These are phyloP conservation scores for Ailuropoda melanoleuca DNA, from an alignment of 2,113 vertebrate species.

Conservation along the genomic window DNA sequence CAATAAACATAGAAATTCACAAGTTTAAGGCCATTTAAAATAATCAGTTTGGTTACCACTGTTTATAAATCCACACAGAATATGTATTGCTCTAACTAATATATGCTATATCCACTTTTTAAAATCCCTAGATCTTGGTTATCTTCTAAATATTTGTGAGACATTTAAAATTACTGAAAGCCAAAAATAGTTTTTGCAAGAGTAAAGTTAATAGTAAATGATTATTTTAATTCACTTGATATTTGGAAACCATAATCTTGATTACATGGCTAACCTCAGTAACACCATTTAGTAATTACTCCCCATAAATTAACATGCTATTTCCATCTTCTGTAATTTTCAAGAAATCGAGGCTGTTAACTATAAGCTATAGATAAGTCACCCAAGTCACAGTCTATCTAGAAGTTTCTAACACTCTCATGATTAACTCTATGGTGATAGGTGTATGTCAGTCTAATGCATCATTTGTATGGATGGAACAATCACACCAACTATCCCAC, in stretches of 20 bases:
- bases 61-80: neutral
- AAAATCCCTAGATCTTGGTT: neutral
- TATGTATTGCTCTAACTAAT: neutral
- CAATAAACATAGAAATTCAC: neutral
- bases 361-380: neutral
- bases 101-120: neutral
- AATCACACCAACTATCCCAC: neutral
- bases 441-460: neutral
- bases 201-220: conserved; percentile 54
- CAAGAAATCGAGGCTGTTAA: neutral
- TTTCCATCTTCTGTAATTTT: conserved; percentile 43
- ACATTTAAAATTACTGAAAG: conserved; percentile 11
- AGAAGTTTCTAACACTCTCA: neutral
- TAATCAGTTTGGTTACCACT: neutral
- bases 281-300: conserved; percentile 36
- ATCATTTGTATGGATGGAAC: neutral
- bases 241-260: conserved; percentile 56
- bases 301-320: conserved; percentile 44
- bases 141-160: conserved; percentile 56
- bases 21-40: neutral
- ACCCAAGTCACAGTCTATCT: neutral
- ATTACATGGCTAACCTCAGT: conserved; percentile 57
- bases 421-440: neutral
- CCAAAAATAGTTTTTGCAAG: conserved; percentile 32
- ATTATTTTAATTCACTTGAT: conserved; percentile 69